A percentile compares a stretch with the other conserved stretches of the same genome.
Conservation (phyloP, 2,888 invertebrate genomes). For the Hydraecia micacea region DNA sequence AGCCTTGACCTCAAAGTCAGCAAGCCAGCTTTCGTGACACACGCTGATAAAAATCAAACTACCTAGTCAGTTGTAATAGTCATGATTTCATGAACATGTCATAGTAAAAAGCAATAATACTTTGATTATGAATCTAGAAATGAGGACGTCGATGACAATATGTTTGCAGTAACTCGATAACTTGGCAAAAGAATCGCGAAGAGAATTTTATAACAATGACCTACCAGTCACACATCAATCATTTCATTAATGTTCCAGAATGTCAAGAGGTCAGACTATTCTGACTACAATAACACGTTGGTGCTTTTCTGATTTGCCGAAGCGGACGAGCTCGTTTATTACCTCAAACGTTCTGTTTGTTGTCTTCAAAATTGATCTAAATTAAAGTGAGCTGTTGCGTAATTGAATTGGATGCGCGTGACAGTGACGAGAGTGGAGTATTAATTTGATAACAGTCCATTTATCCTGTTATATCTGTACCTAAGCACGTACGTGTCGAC, state of each 20-base stretch:
- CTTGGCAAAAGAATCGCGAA: constrained; percentile 6
- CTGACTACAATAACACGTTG: constrained; percentile 31
- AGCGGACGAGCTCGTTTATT: constrained; percentile 36
- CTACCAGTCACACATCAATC: constrained; percentile 27
- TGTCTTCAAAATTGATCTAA: constrained; percentile 75
- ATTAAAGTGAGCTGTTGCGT: constrained; percentile 72
- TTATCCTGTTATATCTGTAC: constrained; percentile 37
- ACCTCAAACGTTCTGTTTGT: constrained; percentile 66
- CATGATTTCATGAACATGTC: not conserved
- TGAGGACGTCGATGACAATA: constrained; percentile 10
- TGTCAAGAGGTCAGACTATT: constrained; percentile 52
- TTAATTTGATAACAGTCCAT: constrained; percentile 35
- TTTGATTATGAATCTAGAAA: constrained; percentile 9
- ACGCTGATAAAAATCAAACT: constrained; percentile 52
- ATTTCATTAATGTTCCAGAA: constrained; percentile 41
- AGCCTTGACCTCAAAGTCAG: constrained; percentile 70
- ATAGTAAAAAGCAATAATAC: constrained; percentile 18
- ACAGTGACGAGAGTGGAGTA: constrained; percentile 54
- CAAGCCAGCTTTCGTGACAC: constrained; percentile 47
- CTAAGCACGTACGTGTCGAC: constrained; percentile 14
- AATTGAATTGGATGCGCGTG: constrained; percentile 73
- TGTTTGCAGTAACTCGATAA: constrained; percentile 27
- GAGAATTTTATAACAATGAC: constrained; percentile 18
- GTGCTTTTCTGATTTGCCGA: constrained; percentile 53
- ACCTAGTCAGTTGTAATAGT: constrained; percentile 7